Evolutionary conservation across 53 echinoderm and acorn worm genomes (phyloP), one percentile per base, ranked within the genome.

Genomic region (Zoroaster sp.): DNA sequence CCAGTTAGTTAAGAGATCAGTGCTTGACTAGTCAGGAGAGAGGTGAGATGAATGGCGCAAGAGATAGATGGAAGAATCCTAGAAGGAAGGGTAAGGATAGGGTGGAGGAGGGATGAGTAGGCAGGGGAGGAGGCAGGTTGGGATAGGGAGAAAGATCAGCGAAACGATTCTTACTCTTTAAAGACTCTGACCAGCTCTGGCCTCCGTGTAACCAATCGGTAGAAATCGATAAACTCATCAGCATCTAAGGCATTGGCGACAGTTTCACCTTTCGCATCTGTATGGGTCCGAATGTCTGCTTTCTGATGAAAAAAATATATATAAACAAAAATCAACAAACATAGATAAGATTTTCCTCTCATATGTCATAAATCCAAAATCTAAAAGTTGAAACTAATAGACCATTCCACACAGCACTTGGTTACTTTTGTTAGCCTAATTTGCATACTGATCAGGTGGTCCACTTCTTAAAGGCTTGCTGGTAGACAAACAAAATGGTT

Each of bases 141-240:
- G 44, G 4, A 40, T 4, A 75, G 30, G 23, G 69, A 13, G 11
- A 25, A 25, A 8, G 9, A 20, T 10, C 11, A 68, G 14, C 8
- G 49, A 47, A 71, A 34, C 37, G 44, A 28, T 21, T 42, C 85
- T 85, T 35, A 85, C 85, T 69, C 85, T 85, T 85, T 12, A 49
- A 85, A 85, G 71, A 85, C 85, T 49, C 94, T 90, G 68, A 91
- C 83, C 9, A 99, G 81, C 65, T 99, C 99, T 9, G 91, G 89
- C 36, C 99, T 96, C 52, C 90, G 81, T 4, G 94, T 99, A 51
- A 99, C 92, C 55, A 77, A 54, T 35, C 92, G 87, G 78, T 99
- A 99, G 82, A 99, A 96, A 8, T 87, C 88, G 18, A 96, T 93
- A 90, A 99, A 99, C 59, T 99, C 99, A 65, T 89, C 86, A 10